Conservation (phyloP, 2,797 vertebrate species). For the Columba guinea region DNA sequence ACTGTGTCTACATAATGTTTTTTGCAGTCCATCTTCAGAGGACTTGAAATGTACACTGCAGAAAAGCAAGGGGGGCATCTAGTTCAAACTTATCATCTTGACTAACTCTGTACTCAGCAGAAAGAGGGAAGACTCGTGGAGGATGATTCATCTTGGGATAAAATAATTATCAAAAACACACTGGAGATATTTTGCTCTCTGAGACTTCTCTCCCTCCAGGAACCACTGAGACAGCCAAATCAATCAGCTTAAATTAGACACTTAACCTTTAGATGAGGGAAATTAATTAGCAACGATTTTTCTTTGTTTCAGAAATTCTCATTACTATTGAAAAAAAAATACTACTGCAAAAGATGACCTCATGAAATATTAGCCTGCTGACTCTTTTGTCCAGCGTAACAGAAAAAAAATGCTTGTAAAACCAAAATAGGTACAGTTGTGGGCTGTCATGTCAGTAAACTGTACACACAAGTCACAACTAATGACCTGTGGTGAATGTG, state of each 20-base stretch:
- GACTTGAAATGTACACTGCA: neutral
- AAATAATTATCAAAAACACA: neutral
- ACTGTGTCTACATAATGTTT: neutral
- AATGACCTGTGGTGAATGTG: neutral
- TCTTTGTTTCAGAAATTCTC: neutral
- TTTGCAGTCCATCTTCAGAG: neutral
- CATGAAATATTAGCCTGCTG: conserved; percentile 17
- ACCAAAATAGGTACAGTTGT: neutral
- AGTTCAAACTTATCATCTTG: neutral
- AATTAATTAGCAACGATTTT: neutral
- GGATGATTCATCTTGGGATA: neutral
- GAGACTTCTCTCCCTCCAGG: neutral
- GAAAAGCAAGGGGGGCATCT: neutral
- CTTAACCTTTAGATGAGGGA: neutral
- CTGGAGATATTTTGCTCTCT: neutral
- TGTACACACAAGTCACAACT: neutral
- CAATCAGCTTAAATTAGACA: neutral
- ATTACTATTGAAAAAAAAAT: neutral
- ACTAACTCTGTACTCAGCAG: neutral
- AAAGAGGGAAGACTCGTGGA: neutral
- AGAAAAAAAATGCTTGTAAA: conserved; percentile 51
- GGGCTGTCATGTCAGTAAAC: neutral
- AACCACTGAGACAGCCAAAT: neutral
- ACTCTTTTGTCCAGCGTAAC: neutral
- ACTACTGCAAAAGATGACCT: neutral